These are phyloP conservation scores for Anser brachyrhynchus DNA, from an alignment of 2,113 vertebrate genomes.

Conservation along the genomic window DNA sequence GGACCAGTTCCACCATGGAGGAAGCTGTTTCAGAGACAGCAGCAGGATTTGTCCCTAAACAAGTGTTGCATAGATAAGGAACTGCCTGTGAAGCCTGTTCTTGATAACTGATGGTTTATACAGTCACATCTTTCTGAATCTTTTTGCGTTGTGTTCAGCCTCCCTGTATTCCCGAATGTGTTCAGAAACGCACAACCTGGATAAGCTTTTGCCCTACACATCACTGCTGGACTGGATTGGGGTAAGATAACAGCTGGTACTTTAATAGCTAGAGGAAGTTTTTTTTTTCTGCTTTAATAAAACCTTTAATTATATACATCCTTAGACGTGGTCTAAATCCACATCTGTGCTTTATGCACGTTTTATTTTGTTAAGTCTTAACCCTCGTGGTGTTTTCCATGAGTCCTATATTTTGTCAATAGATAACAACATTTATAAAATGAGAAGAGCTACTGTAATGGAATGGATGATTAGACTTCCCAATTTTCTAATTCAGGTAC, in stretches of 20 bases:
- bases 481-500: not conserved
- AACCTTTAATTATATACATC: not conserved
- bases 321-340: not conserved
- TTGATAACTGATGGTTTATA: not conserved
- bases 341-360: not conserved
- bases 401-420: not conserved
- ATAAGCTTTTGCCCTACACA: conserved; percentile 88
- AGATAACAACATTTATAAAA: conserved; percentile 6
- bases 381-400: not conserved
- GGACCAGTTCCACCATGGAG: conserved; percentile 26
- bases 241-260: conserved; percentile 75
- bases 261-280: not conserved
- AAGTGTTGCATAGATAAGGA: not conserved
- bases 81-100: not conserved
- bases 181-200: conserved; percentile 79
- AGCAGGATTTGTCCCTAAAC: conserved; percentile 11
- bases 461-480: not conserved
- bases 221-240: conserved; percentile 82
- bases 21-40: conserved; percentile 9
- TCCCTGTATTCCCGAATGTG: conserved; percentile 86
- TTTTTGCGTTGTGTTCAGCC: conserved; percentile 68
- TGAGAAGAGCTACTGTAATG: not conserved
- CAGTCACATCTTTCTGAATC: not conserved
- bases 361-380: not conserved
- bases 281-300: not conserved